Evolutionary conservation across 2,113 vertebrate genomes (phyloP).

Genomic region (Poecile atricapillus): DNA sequence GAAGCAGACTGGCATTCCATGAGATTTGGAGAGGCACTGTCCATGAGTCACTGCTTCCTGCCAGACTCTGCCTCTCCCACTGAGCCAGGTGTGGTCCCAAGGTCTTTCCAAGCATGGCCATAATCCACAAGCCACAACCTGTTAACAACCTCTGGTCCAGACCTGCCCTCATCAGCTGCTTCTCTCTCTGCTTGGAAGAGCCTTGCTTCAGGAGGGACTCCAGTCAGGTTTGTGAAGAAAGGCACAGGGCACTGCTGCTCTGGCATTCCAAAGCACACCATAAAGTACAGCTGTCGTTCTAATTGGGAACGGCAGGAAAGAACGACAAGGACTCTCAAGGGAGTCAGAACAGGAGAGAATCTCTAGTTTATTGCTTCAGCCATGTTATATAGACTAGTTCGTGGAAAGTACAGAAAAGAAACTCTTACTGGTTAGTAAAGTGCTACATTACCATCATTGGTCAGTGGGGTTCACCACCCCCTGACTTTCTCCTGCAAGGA

Average conservation of each 20-base stretch:
- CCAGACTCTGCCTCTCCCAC: background rate
- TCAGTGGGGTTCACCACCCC: no score
- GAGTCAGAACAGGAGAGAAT: no score
- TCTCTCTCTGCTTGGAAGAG: background rate
- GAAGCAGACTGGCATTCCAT: background rate
- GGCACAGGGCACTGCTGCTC: background rate
- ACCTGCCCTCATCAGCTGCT: background rate
- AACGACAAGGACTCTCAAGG: no score
- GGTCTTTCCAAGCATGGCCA: background rate
- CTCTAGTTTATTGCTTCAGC: no score
- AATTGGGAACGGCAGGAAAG: no score
- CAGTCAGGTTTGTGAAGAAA: background rate
- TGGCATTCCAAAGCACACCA: background rate
- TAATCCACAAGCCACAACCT: background rate
- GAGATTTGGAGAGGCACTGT: background rate
- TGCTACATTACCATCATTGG: no score
- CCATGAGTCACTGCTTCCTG: fast-evolving
- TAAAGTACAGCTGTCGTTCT: background rate
- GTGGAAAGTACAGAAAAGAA: no score
- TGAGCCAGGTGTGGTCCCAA: background rate
- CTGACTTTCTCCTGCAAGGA: no score
- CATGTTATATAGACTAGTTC: no score
- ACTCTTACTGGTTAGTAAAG: no score
- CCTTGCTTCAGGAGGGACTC: background rate
- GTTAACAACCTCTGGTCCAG: background rate